phyloP scores from a whole-genome alignment of 2,888 invertebrate species.

The Mylabris sibirica region DNA sequence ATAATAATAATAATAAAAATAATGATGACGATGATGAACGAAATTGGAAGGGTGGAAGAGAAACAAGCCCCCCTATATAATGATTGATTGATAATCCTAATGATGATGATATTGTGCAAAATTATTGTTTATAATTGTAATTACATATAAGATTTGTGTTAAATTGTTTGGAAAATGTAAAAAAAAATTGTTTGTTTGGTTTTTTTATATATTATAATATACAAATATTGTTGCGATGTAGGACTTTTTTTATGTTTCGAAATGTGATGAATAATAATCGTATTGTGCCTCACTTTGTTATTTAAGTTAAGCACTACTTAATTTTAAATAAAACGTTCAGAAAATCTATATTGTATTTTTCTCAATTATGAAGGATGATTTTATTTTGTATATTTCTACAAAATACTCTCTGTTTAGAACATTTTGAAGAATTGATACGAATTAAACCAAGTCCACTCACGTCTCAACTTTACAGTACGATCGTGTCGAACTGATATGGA shows the following conservation, averaged over 20 bases:
- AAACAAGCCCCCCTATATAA: slow-evolving; percentile 13
- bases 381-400: background rate
- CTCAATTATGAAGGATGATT: background rate
- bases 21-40: background rate
- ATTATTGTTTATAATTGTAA: slow-evolving; percentile 19
- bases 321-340: slow-evolving; percentile 53
- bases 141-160: slow-evolving; percentile 24
- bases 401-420: background rate
- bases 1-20: slow-evolving; percentile 15
- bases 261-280: slow-evolving; percentile 49
- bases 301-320: slow-evolving; percentile 54
- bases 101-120: slow-evolving; percentile 4
- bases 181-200: background rate
- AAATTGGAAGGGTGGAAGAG: slow-evolving; percentile 2
- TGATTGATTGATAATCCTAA: slow-evolving; percentile 14
- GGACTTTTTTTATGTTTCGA: slow-evolving; percentile 37
- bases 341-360: slow-evolving; percentile 23
- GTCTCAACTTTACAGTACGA: background rate
- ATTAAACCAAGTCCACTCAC: background rate
- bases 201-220: background rate
- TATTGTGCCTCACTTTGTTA: slow-evolving; percentile 57
- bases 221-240: slow-evolving; percentile 33
- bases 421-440: background rate
- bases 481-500: slow-evolving; percentile 5
- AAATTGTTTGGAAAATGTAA: slow-evolving; percentile 9